phyloP scores from a whole-genome alignment of 2,113 vertebrate genomes.

The Gymnogyps californianus region DNA sequence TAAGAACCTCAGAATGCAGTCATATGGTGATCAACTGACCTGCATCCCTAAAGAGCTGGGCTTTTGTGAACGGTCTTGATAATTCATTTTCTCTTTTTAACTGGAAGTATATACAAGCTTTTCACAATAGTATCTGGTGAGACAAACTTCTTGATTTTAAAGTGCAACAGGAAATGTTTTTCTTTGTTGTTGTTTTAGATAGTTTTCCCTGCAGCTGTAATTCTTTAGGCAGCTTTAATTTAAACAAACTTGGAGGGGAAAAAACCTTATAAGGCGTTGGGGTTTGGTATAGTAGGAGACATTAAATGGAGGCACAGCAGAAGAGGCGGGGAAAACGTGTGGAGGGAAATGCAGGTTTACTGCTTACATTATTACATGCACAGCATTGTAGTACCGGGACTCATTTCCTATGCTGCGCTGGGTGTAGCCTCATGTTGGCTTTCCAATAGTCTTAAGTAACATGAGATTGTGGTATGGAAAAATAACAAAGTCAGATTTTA shows the following conservation, averaged over 20 bases:
- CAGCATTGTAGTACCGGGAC: neutral
- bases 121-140: neutral
- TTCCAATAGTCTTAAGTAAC: neutral
- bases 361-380: neutral
- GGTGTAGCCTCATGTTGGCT: neutral
- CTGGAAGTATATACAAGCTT: neutral
- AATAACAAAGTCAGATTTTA: neutral
- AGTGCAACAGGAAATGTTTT: neutral
- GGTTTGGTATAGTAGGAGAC: neutral
- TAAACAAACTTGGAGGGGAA: neutral
- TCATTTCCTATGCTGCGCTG: neutral
- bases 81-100: neutral
- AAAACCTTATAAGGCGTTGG: rapidly evolving
- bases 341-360: neutral
- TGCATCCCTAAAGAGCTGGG: neutral
- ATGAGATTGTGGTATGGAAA: neutral
- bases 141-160: neutral
- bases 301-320: neutral
- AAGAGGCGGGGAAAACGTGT: neutral
- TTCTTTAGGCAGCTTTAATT: neutral
- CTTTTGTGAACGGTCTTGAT: neutral
- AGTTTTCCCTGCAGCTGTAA: neutral
- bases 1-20: neutral
- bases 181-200: neutral
- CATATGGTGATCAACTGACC: neutral